Percentiles rank a stretch among this genome's conserved stretches.
Conservation (phyloP, 2,888 invertebrate genomes). For the Apotomis capreana region DNA sequence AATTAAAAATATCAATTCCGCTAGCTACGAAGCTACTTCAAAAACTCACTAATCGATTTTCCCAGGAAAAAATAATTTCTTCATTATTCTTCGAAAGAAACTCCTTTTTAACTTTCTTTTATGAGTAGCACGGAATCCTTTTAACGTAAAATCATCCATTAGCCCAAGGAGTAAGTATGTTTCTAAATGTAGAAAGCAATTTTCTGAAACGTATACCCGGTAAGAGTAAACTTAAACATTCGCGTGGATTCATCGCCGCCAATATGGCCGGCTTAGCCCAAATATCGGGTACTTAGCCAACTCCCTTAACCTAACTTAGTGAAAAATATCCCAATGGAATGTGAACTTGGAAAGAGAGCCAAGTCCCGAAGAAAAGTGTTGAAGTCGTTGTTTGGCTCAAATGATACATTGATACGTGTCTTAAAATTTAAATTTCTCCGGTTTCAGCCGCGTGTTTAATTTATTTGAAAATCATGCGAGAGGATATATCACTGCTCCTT, state of each 20-base stretch:
- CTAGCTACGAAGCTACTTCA: no score
- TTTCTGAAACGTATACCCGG: conserved; percentile 14
- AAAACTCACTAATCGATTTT: no score
- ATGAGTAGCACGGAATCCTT: neutral
- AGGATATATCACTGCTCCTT: no score
- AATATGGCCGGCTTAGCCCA: conserved; percentile 36
- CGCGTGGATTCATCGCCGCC: conserved; percentile 7
- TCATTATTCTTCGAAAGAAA: neutral
- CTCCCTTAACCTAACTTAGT: conserved; percentile 11
- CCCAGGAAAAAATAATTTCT: neutral
- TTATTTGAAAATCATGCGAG: no score
- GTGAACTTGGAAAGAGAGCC: neutral
- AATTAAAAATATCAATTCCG: no score
- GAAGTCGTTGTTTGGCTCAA: no score
- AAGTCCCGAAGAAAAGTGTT: neutral
- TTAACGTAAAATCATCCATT: neutral
- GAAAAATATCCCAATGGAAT: neutral
- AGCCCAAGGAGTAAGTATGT: neutral
- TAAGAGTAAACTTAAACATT: conserved; percentile 34
- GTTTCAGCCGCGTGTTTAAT: no score
- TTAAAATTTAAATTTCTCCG: no score
- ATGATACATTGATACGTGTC: no score
- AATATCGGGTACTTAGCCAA: conserved; percentile 25
- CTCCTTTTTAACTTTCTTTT: neutral
- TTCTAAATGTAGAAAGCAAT: conserved; percentile 22